These are phyloP conservation scores for Sphenopsis melanotis DNA, from an alignment of 2,797 vertebrate genomes.

Conservation along the genomic window DNA sequence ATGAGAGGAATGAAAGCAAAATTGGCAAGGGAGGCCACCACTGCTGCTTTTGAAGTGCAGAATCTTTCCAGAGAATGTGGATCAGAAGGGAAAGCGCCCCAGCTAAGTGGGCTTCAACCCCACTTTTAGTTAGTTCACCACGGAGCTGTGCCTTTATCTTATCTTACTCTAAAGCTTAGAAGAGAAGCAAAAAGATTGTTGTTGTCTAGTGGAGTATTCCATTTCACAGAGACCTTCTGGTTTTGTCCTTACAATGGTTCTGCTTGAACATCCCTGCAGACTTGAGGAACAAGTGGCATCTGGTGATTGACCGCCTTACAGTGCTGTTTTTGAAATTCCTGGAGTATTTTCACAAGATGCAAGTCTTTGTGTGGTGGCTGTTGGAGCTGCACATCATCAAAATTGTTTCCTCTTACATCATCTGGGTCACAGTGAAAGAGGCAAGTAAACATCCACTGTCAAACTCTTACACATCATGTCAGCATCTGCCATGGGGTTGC, in stretches of 20 bases:
- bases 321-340: conserved; percentile 95
- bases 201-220: background rate
- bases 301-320: conserved; percentile 94
- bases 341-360: conserved; percentile 96
- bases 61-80: background rate
- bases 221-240: background rate
- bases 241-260: background rate
- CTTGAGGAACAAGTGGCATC: conserved; percentile 94
- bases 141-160: background rate
- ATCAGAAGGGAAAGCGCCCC: background rate
- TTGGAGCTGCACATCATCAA: conserved; percentile 97
- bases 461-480: background rate
- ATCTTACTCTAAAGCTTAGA: background rate
- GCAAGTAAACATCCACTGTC: conserved; percentile 67
- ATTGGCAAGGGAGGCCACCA: background rate
- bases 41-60: background rate
- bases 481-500: background rate
- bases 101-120: background rate
- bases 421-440: conserved; percentile 90
- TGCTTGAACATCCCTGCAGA: conserved; percentile 73
- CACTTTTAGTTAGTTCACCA: background rate
- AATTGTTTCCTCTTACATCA: conserved; percentile 91
- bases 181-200: background rate
- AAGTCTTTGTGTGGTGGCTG: conserved; percentile 96
- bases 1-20: background rate